phyloP scores from a whole-genome alignment of 2,113 vertebrate species.

The Pseudolaguvia tuberculata region DNA sequence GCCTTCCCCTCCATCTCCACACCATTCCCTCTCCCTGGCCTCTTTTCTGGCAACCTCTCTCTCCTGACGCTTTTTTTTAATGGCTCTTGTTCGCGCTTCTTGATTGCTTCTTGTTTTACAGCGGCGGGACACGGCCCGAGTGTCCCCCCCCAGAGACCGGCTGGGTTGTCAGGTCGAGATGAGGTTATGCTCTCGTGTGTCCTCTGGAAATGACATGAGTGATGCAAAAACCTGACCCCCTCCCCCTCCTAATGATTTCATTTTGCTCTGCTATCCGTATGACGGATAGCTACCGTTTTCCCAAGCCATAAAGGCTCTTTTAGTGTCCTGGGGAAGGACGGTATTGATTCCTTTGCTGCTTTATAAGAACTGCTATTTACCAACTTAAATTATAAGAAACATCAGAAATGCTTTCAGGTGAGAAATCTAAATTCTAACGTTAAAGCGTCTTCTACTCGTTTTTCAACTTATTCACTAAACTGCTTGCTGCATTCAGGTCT shows the following conservation, averaged over 20 bases:
- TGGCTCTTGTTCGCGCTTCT: slow-evolving; percentile 36
- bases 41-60: slow-evolving; percentile 34
- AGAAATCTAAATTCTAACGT: background rate
- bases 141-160: background rate
- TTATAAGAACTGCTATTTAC: background rate
- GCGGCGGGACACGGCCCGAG: background rate
- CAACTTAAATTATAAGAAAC: background rate
- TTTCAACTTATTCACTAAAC: background rate
- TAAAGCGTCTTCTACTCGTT: background rate
- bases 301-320: background rate
- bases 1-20: background rate
- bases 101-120: slow-evolving; percentile 48
- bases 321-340: background rate
- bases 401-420: background rate
- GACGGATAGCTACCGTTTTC: slow-evolving; percentile 11
- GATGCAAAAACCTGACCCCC: background rate
- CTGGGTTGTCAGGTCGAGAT: slow-evolving; percentile 13
- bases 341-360: background rate
- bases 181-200: slow-evolving; percentile 18
- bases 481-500: background rate
- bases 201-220: slow-evolving; percentile 29
- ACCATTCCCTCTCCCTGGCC: slow-evolving; percentile 16
- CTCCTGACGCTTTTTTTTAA: slow-evolving; percentile 28
- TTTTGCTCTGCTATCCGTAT: slow-evolving; percentile 6
- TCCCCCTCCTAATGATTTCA: slow-evolving; percentile 11